These are phyloP conservation scores for Petromus typicus DNA, from an alignment of 2,113 vertebrate species.

Conservation along the genomic window DNA sequence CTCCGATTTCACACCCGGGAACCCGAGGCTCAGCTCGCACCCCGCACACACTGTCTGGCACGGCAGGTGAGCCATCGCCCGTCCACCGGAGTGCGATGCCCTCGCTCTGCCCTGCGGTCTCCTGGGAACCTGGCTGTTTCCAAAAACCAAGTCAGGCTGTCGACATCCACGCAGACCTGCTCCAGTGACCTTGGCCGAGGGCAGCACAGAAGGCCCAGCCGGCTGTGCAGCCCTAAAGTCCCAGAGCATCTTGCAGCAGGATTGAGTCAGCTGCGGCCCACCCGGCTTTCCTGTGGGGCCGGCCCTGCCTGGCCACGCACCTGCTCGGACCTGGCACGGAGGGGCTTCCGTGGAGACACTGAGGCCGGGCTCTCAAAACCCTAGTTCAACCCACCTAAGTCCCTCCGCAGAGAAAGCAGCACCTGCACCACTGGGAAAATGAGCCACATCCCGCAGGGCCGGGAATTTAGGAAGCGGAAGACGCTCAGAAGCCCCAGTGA, in stretches of 20 bases:
- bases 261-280: not conserved
- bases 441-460: not conserved
- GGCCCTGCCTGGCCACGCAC: fast-evolving
- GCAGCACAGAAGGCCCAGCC: not conserved
- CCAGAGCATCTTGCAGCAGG: not conserved
- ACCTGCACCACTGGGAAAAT: no score
- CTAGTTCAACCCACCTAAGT: no score
- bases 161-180: not conserved
- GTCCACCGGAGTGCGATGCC: not conserved
- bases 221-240: not conserved
- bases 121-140: fast-evolving
- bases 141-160: not conserved
- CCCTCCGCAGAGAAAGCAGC: no score
- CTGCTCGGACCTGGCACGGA: not conserved
- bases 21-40: not conserved
- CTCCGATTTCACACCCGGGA: not conserved
- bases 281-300: not conserved
- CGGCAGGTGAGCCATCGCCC: not conserved
- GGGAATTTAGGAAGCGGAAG: not conserved
- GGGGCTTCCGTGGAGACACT: not conserved
- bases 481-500: fast-evolving
- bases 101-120: not conserved
- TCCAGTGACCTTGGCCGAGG: not conserved
- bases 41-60: not conserved
- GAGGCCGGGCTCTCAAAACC: not conserved